phyloP scores from a whole-genome alignment of 35 echinoderm and acorn worm genomes.

The Ptychodera flava region DNA sequence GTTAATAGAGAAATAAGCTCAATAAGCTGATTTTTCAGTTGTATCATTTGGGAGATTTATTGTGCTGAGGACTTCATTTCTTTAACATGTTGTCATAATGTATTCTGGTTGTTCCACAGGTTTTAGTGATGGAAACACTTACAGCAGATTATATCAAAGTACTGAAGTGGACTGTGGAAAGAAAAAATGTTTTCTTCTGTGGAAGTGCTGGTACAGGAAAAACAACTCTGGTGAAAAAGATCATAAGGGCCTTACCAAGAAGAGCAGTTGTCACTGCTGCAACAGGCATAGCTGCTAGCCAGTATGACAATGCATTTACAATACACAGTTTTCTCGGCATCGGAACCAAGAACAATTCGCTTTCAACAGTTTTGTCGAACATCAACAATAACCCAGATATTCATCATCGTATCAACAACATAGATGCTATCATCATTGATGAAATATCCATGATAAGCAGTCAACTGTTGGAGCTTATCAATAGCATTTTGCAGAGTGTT shows the following conservation, averaged over 20 bases:
- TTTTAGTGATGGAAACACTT: too few species aligned
- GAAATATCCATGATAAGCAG: not conserved
- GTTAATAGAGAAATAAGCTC: too few species aligned
- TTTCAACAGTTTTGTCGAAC: not conserved
- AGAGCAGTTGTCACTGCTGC: not conserved
- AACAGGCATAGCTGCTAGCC: not conserved
- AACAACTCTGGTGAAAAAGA: not conserved
- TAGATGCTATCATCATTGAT: not conserved
- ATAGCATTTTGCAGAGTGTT: not conserved
- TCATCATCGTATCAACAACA: not conserved
- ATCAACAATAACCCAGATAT: not conserved
- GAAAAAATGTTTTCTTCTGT: not conserved
- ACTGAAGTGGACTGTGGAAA: not conserved
- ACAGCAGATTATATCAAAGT: not conserved
- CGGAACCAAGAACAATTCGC: not conserved
- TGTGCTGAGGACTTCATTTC: too few species aligned
- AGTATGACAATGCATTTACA: not conserved
- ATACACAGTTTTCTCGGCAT: not conserved
- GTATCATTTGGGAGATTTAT: too few species aligned
- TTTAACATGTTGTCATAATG: too few species aligned
- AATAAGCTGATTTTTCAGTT: too few species aligned
- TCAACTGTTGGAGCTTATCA: not conserved
- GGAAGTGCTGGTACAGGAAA: not conserved
- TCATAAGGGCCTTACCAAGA: not conserved
- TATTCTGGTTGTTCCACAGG: too few species aligned